Percentiles rank a stretch among this genome's conserved stretches.
phyloP scores from a whole-genome alignment of 1,140 invertebrate genomes.

The Zaprionus camerounensis region DNA sequence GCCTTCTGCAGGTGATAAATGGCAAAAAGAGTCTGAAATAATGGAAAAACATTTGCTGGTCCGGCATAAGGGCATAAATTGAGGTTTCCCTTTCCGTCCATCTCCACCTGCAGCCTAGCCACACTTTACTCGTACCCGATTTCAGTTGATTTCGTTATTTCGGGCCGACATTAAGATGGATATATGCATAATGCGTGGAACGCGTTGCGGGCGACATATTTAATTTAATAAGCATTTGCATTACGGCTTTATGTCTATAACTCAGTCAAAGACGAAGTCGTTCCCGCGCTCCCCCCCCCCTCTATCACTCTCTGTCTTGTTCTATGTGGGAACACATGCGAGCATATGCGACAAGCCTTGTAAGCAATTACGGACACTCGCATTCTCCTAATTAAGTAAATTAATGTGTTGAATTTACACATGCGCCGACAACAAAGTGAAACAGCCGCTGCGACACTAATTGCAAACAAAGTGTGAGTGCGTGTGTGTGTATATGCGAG shows the following conservation, averaged over 20 bases:
- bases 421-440: conserved; percentile 65
- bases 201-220: conserved; percentile 56
- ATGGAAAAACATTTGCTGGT: conserved; percentile 73
- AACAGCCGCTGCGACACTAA: conserved; percentile 80
- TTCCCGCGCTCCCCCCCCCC: neutral
- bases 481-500: neutral
- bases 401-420: conserved; percentile 78
- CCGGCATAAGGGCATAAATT: conserved; percentile 60
- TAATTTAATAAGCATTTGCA: conserved; percentile 80
- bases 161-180: conserved; percentile 45
- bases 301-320: neutral
- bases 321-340: conserved; percentile 55
- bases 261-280: conserved; percentile 14
- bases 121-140: conserved; percentile 6
- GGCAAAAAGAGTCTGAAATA: conserved; percentile 74
- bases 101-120: neutral
- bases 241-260: conserved; percentile 47
- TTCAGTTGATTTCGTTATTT: conserved; percentile 5
- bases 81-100: neutral
- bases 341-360: conserved; percentile 70
- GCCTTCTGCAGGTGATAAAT: conserved; percentile 72
- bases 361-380: conserved; percentile 77
- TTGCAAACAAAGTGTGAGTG: conserved; percentile 71
- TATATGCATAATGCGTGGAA: conserved; percentile 30
- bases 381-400: conserved; percentile 79